Evolutionary conservation across 1,140 invertebrate genomes (phyloP), one percentile per base, ranked within the genome.

Genomic region (Fopius arisanus): DNA sequence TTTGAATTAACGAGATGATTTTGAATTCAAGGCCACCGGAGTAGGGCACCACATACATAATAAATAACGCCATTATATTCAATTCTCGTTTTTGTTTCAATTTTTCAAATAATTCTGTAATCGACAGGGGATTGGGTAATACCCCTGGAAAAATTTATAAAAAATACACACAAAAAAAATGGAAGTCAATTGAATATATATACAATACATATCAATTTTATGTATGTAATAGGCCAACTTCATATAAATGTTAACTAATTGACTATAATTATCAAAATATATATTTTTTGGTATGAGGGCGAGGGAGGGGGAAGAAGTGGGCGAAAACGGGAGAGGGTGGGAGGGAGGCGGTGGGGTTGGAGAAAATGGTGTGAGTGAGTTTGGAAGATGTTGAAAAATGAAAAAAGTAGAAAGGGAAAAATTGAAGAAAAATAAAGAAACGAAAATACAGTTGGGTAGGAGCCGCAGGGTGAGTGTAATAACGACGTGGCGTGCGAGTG

Each of bases 401-500:
- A 19, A 28, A 12, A 33, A 43, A 41, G 28, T 29, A 77, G 54
- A 70, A 54, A 65, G 67, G 70, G 31, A 67, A 65, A 77, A 73
- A 74, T 63, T 74, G 69, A 74, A 74, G 67, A 72, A 12, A 70
- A 21, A 54, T 23, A 62, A 37, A 62, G 14, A 54, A 59, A 21
- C 21, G 40, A 59, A 54, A 70, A 73, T 74, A 73, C 62, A 54
- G 40, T 51, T 43, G 48, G 72, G 48, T 62, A 72, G 67, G 67
- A 70, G 72, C 74, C 71, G 72, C 65, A 76, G 37, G 51, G 23
- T 63, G 33, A 59, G 73, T 74, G 74, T 81, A 82, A 82, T 84
- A 84, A 83, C 80, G 82, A 77, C 70, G 74, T 81, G 78, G 79
- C 82, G 79, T 83, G 84, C 78, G 79, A 80, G 41, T 70, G 78